A percentile compares a stretch with the other conserved stretches of the same genome.
Evolutionary conservation across 2,797 vertebrate species (phyloP).

Genomic region (Ambastaia sidthimunki): DNA sequence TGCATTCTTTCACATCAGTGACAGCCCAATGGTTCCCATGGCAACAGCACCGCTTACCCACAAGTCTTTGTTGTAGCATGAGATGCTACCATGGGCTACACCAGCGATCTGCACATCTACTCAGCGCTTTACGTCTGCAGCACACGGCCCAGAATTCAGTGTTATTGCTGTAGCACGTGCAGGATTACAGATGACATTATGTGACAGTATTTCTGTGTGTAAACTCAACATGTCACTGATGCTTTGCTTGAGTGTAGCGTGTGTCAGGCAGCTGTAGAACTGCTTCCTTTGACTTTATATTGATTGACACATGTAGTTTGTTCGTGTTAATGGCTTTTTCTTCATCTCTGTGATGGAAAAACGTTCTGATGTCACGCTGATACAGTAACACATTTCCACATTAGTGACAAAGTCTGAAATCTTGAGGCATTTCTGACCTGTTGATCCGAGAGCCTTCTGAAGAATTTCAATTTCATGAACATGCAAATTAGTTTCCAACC

Average conservation of each 20-base stretch:
- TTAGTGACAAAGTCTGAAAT: no score
- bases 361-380: background rate
- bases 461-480: no score
- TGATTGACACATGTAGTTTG: background rate
- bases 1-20: constrained; percentile 52
- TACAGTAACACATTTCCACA: background rate
- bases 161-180: background rate
- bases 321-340: background rate
- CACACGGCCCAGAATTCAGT: background rate
- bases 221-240: constrained; percentile 50
- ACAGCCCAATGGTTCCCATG: constrained; percentile 56
- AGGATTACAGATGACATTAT: background rate
- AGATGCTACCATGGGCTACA: constrained; percentile 4
- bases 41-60: constrained; percentile 49
- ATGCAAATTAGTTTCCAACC: no score
- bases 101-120: constrained; percentile 4
- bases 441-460: no score
- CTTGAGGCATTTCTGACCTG: no score
- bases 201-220: background rate
- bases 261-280: constrained; percentile 55
- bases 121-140: background rate
- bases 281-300: no score
- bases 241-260: constrained; percentile 67
- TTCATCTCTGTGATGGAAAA: no score
- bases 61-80: constrained; percentile 34